Evolutionary conservation across 2,113 vertebrate genomes (phyloP).

Genomic region (Excalfactoria chinensis): DNA sequence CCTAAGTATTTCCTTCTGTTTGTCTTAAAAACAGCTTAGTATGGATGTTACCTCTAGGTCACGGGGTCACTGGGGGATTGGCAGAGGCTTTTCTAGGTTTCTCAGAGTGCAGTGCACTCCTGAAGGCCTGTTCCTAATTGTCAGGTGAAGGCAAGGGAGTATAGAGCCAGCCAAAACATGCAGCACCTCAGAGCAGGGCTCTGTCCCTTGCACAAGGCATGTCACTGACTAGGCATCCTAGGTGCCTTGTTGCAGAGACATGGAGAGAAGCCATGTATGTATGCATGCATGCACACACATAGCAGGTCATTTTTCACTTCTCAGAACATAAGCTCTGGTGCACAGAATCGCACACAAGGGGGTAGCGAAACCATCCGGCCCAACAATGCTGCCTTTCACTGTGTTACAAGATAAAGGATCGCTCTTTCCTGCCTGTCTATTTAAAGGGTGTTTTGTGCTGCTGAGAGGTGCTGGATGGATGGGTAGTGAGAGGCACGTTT

Average conservation of each 20-base stretch:
- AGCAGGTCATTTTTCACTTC: neutral
- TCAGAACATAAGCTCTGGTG: neutral
- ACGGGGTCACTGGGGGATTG: conserved; percentile 21
- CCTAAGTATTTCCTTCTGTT: conserved; percentile 71
- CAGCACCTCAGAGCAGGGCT: rapidly evolving
- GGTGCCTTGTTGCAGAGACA: neutral
- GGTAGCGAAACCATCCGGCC: neutral
- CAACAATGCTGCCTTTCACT: conserved; percentile 11
- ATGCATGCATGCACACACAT: neutral
- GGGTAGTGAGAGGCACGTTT: neutral
- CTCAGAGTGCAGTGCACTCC: neutral
- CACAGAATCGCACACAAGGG: neutral
- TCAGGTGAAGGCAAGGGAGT: neutral
- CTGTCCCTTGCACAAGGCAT: neutral
- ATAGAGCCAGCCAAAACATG: rapidly evolving
- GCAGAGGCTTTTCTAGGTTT: conserved; percentile 35
- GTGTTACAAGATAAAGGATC: neutral
- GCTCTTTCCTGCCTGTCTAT: neutral
- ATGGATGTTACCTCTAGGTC: conserved; percentile 62
- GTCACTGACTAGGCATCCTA: neutral
- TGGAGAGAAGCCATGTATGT: neutral
- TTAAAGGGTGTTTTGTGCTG: neutral
- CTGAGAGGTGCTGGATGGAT: neutral
- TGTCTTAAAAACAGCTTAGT: conserved; percentile 66
- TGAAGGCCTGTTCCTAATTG: conserved; percentile 32